These are phyloP conservation scores for Plutella xylostella DNA, from an alignment of 2,888 invertebrate genomes.

Conservation along the genomic window DNA sequence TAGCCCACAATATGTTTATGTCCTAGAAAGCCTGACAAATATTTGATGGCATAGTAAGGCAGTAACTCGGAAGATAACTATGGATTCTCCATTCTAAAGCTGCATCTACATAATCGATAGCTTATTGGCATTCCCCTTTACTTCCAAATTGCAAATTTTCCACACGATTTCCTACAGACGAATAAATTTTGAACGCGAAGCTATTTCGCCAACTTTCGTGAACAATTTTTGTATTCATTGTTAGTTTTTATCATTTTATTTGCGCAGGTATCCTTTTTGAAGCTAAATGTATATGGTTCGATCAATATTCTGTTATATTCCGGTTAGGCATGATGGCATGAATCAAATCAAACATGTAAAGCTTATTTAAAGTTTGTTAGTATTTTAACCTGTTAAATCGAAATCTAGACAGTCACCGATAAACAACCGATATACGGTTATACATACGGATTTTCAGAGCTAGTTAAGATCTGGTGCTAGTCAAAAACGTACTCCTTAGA, in stretches of 20 bases:
- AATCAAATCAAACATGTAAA: not conserved
- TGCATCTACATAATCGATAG: constrained; percentile 68
- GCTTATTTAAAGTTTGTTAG: not conserved
- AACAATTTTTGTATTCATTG: not conserved
- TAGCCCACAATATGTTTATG: constrained; percentile 29
- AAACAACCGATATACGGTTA: not conserved
- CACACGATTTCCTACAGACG: constrained; percentile 60
- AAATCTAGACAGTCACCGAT: not conserved
- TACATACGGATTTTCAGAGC: not conserved
- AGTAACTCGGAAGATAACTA: constrained; percentile 59
- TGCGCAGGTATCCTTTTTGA: not conserved
- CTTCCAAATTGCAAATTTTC: constrained; percentile 70
- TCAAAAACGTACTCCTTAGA: not conserved
- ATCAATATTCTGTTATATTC: not conserved
- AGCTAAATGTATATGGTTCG: not conserved
- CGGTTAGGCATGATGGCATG: no score
- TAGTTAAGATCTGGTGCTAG: not conserved
- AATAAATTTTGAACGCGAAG: constrained; percentile 60
- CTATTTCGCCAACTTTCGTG: constrained; percentile 4
- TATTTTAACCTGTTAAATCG: not conserved
- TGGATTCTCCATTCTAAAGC: constrained; percentile 55
- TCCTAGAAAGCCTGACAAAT: constrained; percentile 52
- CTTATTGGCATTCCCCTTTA: constrained; percentile 66
- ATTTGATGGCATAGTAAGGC: constrained; percentile 43
- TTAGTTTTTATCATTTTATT: not conserved